Evolutionary conservation across 2,888 invertebrate species (phyloP).

Genomic region (Troides oblongomaculatus): DNA sequence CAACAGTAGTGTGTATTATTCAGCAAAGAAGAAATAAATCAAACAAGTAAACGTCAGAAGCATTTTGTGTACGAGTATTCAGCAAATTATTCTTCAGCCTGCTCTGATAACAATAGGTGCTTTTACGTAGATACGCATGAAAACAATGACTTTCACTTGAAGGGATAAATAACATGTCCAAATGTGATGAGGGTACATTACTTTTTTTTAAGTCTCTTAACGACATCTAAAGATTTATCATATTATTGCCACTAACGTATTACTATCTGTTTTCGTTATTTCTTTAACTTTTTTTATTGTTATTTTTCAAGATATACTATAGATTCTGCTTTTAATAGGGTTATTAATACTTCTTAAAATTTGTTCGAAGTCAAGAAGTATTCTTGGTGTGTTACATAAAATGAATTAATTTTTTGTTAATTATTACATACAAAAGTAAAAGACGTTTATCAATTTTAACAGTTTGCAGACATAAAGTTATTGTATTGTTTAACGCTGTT

Average conservation of each 20-base stretch:
- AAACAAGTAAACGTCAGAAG: conserved; percentile 57
- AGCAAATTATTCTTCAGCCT: conserved; percentile 69
- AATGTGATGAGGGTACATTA: conserved; percentile 75
- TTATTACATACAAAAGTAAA: too few relatives aligned
- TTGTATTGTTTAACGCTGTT: background rate
- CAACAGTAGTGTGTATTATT: background rate
- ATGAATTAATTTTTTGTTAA: too few relatives aligned
- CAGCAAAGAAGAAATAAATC: conserved; percentile 23
- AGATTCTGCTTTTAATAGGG: too few relatives aligned
- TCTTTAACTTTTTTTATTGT: too few relatives aligned
- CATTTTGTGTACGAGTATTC: conserved; percentile 60
- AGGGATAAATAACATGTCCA: conserved; percentile 77
- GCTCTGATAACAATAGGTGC: conserved; percentile 66
- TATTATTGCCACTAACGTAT: too few relatives aligned
- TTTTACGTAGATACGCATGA: conserved; percentile 63
- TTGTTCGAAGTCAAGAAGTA: too few relatives aligned
- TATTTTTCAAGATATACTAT: too few relatives aligned
- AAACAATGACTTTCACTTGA: conserved; percentile 76
- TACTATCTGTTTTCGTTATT: too few relatives aligned
- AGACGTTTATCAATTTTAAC: too few relatives aligned
- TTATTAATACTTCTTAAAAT: too few relatives aligned
- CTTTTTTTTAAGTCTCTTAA: conserved; percentile 28
- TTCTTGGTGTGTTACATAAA: too few relatives aligned
- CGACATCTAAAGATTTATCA: too few relatives aligned
- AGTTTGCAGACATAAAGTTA: background rate